Base-by-base conservation (phyloP, 1,140 invertebrate species). In the Acromyrmex heyeri region DNA sequence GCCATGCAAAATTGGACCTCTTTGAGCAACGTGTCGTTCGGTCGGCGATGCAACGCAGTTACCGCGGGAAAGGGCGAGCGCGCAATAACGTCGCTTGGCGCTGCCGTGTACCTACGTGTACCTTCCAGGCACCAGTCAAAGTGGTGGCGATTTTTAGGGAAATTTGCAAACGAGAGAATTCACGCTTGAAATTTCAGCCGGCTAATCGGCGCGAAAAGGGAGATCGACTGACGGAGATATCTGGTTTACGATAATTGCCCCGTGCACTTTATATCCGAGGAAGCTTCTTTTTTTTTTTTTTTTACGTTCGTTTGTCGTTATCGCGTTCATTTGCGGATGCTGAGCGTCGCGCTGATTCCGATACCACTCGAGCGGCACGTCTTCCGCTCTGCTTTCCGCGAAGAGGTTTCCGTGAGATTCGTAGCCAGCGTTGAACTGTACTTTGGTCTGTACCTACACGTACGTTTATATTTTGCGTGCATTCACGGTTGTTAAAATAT, bases 1-100 rank as follows among this genome's bases (percentile, higher is more conserved):
- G 91, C 92, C 86, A 86, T 86, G 87, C 75, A 86, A 93, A 92
- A 93, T 93, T 93, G 92, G 87, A 91, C 85, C 92, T 92, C 91
- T 92, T 92, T 93, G 92, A 92, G 86, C 86, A 92, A 76, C 90
- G 88, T 88, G 89, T 91, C 91, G 90, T 92, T 92, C 91, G 87
- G 88, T 75, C 88, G 87, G 67, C 87, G 91, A 89, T 86, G 90
- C 87, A 91, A 91, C 89, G 88, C 85, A 91, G 89, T 91, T 89
- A 91, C 86, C 88, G 81, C 89, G 88, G 86, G 85, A 90, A 90
- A 90, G 89, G 89, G 88, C 88, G 88, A 78, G 61, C 88, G 78
- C 88, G 88, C 88, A 90, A 90, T 90, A 90, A 89, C 85, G 88
- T 90, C 87, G 73, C 34, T 55, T 27, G 75, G 72, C 72, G 38